Conservation (phyloP, 2,113 vertebrate species). For the Atractosteus spatula region DNA sequence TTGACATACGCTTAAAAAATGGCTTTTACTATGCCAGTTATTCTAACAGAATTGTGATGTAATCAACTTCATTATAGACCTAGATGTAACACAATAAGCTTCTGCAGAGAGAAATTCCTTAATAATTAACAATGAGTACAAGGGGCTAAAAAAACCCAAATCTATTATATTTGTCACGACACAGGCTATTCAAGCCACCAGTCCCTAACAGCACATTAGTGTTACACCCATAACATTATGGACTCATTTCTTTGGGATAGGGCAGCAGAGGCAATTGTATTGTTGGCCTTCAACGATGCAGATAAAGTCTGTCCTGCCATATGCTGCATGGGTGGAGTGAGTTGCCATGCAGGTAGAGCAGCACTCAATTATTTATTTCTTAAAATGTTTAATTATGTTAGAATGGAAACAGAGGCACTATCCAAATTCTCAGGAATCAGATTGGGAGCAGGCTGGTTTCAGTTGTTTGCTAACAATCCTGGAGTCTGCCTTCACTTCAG, state of each 20-base stretch:
- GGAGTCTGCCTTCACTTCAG: too few species aligned
- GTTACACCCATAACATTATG: neutral
- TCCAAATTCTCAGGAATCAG: too few species aligned
- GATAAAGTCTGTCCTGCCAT: too few species aligned
- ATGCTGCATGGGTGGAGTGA: too few species aligned
- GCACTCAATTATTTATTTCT: too few species aligned
- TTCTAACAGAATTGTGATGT: neutral
- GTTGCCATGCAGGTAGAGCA: too few species aligned
- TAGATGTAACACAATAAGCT: constrained; percentile 11
- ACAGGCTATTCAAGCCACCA: constrained; percentile 16
- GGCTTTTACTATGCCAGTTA: neutral
- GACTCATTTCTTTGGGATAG: neutral
- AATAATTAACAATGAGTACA: constrained; percentile 34
- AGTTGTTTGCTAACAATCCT: too few species aligned
- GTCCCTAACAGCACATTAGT: neutral
- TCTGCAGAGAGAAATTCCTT: constrained; percentile 17
- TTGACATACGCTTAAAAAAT: too few species aligned
- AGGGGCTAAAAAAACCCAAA: constrained; percentile 22
- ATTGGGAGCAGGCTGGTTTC: too few species aligned
- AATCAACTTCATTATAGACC: constrained; percentile 1
- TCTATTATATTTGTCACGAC: constrained; percentile 17
- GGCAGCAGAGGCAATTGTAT: neutral
- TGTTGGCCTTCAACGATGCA: too few species aligned
- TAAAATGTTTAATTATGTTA: too few species aligned
- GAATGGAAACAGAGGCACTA: too few species aligned